Evolutionary conservation across 2,888 invertebrate genomes (phyloP).

Genomic region (Drosophila pseudotalamancana): DNA sequence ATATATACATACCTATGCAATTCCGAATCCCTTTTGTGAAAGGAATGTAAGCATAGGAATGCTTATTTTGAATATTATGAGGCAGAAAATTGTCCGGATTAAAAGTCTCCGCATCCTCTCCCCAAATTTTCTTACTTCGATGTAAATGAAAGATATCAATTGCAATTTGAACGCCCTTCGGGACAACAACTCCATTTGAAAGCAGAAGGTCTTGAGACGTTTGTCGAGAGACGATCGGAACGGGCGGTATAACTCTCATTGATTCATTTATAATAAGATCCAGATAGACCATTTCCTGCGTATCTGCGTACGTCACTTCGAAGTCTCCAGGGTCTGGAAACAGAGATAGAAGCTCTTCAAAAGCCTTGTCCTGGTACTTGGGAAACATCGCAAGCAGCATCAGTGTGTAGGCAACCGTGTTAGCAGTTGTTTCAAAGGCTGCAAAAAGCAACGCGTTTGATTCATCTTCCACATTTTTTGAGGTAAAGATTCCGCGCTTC

Average conservation of each 20-base stretch:
- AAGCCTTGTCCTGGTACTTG: slow-evolving; percentile 76
- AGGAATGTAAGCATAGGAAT: slow-evolving; percentile 82
- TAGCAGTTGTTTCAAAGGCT: slow-evolving; percentile 83
- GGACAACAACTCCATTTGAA: slow-evolving; percentile 75
- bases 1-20: slow-evolving; percentile 74
- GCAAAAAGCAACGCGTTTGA: slow-evolving; percentile 81
- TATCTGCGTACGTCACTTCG: slow-evolving; percentile 74
- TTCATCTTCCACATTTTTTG: slow-evolving; percentile 79
- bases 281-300: slow-evolving; percentile 78
- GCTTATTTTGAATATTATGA: slow-evolving; percentile 74
- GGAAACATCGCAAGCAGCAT: slow-evolving; percentile 81
- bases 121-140: slow-evolving; percentile 81
- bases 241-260: slow-evolving; percentile 81
- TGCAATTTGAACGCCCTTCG: slow-evolving; percentile 79
- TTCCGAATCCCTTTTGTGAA: slow-evolving; percentile 83
- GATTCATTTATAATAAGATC: slow-evolving; percentile 82
- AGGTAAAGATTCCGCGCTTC: slow-evolving; percentile 68
- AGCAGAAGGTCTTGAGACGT: slow-evolving; percentile 67
- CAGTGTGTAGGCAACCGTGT: slow-evolving; percentile 70
- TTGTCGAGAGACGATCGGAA: slow-evolving; percentile 79
- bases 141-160: slow-evolving; percentile 82
- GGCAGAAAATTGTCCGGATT: slow-evolving; percentile 83
- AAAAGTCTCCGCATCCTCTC: slow-evolving; percentile 79
- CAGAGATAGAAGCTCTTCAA: slow-evolving; percentile 73
- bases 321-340: slow-evolving; percentile 67